A percentile compares a stretch with the other conserved stretches of the same genome.
phyloP scores from a whole-genome alignment of 2,888 invertebrate genomes.

The Nephrotoma guestfalica region DNA sequence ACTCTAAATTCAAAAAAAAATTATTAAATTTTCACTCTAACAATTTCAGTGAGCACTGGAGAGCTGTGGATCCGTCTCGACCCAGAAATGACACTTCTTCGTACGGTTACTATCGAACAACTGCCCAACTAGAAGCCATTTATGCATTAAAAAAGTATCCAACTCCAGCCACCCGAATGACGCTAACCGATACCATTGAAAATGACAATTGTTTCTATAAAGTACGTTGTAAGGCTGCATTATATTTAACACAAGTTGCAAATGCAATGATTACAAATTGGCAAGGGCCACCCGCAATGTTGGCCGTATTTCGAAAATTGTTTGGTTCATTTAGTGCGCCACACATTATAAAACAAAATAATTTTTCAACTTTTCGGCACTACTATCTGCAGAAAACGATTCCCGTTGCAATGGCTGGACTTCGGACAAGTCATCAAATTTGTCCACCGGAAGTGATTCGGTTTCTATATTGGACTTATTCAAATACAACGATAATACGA shows the following conservation, averaged over 20 bases:
- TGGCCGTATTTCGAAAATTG: slow-evolving; percentile 84
- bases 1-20: not conserved
- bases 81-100: slow-evolving; percentile 82
- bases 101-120: slow-evolving; percentile 79
- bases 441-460: slow-evolving; percentile 88
- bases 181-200: slow-evolving; percentile 88
- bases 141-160: slow-evolving; percentile 73
- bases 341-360: slow-evolving; percentile 86
- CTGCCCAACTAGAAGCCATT: slow-evolving; percentile 84
- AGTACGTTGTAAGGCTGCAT: slow-evolving; percentile 79
- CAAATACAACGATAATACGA: slow-evolving; percentile 96
- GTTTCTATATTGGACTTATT: slow-evolving; percentile 88
- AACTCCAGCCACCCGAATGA: slow-evolving; percentile 74
- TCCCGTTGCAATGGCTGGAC: slow-evolving; percentile 86
- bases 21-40: too few relatives aligned
- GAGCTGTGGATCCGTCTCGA: slow-evolving; percentile 94
- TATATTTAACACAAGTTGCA: slow-evolving; percentile 85
- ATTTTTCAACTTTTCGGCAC: slow-evolving; percentile 86
- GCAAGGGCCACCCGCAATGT: slow-evolving; percentile 94
- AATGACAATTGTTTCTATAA: slow-evolving; percentile 87
- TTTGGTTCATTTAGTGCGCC: slow-evolving; percentile 93
- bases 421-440: slow-evolving; percentile 84
- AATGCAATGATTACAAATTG: slow-evolving; percentile 87
- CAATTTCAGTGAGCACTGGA: slow-evolving; percentile 73
- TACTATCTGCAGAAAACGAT: slow-evolving; percentile 92